A percentile compares a stretch with the other conserved stretches of the same genome.
These are phyloP conservation scores for Leuciscus waleckii DNA, from an alignment of 2,797 vertebrate genomes.

Conservation along the genomic window DNA sequence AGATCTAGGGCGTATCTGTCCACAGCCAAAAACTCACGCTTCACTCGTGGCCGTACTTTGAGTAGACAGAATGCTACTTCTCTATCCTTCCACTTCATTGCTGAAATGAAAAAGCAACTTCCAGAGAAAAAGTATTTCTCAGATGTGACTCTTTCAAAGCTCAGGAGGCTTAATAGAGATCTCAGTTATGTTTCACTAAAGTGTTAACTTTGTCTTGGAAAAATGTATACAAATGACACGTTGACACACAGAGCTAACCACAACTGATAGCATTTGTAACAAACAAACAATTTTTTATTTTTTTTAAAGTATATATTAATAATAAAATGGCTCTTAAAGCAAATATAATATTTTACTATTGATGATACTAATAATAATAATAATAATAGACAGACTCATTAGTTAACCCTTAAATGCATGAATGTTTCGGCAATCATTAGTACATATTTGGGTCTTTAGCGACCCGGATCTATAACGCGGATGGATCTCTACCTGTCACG, in stretches of 20 bases:
- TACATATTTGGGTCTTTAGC: too few species aligned
- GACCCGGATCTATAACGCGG: too few species aligned
- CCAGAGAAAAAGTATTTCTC: not conserved
- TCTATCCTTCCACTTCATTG: not conserved
- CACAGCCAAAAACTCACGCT: not conserved
- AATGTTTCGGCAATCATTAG: too few species aligned
- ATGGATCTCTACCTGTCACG: too few species aligned
- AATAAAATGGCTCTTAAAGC: not conserved
- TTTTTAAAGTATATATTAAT: not conserved
- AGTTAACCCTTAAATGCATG: too few species aligned
- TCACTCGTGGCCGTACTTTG: not conserved
- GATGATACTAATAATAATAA: too few species aligned
- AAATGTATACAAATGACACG: not conserved
- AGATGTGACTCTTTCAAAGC: not conserved
- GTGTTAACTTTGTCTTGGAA: not conserved
- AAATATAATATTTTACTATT: not conserved
- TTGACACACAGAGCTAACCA: not conserved
- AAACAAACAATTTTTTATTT: not conserved
- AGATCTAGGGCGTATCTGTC: slow-evolving; percentile 25
- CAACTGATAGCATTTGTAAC: not conserved
- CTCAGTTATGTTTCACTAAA: not conserved
- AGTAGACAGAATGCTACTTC: not conserved
- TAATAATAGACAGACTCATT: not conserved
- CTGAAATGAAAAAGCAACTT: not conserved
- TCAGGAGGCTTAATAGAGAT: not conserved